phyloP scores from a whole-genome alignment of 2,797 vertebrate species.

The Muraenolepis orangiensis region DNA sequence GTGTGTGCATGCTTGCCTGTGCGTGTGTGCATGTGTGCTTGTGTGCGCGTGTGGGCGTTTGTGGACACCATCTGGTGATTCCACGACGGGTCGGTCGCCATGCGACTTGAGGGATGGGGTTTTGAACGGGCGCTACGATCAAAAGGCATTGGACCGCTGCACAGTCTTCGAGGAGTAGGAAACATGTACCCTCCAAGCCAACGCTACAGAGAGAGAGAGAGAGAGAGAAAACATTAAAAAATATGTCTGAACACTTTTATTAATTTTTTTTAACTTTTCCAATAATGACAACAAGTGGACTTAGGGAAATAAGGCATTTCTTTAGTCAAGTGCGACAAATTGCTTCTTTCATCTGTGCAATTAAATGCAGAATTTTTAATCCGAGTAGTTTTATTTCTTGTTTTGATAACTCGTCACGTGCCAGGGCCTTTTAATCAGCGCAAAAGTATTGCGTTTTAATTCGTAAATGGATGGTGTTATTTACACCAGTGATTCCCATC shows the following conservation, averaged over 20 bases:
- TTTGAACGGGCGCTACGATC: slow-evolving; percentile 30
- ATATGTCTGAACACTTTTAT: slow-evolving; percentile 21
- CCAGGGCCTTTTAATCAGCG: slow-evolving; percentile 65
- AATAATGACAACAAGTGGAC: slow-evolving; percentile 52
- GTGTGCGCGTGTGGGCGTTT: too few relatives aligned
- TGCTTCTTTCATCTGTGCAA: slow-evolving; percentile 74
- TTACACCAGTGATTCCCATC: slow-evolving; percentile 43
- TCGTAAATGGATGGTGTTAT: slow-evolving; percentile 39
- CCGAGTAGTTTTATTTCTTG: slow-evolving; percentile 66
- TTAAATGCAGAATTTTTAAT: slow-evolving; percentile 71
- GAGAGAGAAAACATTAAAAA: slow-evolving; percentile 32
- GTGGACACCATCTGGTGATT: background rate
- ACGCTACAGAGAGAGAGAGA: slow-evolving; percentile 5
- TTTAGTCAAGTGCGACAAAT: slow-evolving; percentile 68
- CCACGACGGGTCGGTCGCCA: background rate
- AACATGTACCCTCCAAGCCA: slow-evolving; percentile 28
- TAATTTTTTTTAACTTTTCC: slow-evolving; percentile 31
- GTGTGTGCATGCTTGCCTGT: too few relatives aligned
- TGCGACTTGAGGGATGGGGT: slow-evolving; percentile 6
- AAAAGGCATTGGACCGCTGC: slow-evolving; percentile 38
- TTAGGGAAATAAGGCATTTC: slow-evolving; percentile 43
- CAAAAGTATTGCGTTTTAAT: slow-evolving; percentile 59
- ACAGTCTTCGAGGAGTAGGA: slow-evolving; percentile 33
- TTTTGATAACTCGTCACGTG: slow-evolving; percentile 64
- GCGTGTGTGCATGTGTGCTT: background rate